These are phyloP conservation scores for Merodon equestris DNA, from an alignment of 2,888 invertebrate species.

Conservation along the genomic window DNA sequence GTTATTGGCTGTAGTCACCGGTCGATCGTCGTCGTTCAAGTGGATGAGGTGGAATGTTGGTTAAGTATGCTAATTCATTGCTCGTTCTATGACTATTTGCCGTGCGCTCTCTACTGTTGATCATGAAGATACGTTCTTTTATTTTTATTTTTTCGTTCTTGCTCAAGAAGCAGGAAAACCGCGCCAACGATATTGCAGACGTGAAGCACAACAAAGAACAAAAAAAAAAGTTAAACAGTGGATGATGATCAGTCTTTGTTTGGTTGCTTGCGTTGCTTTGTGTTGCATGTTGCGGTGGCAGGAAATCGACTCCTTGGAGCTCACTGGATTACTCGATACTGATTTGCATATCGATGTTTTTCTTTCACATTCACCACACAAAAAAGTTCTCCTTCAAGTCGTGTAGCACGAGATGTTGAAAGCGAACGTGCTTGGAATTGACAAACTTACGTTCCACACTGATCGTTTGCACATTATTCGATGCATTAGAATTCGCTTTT, in stretches of 20 bases:
- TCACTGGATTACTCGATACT: constrained; percentile 34
- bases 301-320: constrained; percentile 62
- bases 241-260: constrained; percentile 64
- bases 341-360: constrained; percentile 60
- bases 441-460: constrained; percentile 56
- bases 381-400: constrained; percentile 11
- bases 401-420: constrained; percentile 64
- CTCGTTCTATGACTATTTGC: constrained; percentile 44
- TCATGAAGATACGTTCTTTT: constrained; percentile 24
- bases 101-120: constrained; percentile 10
- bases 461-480: constrained; percentile 28
- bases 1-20: constrained; percentile 27
- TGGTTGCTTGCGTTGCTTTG: constrained; percentile 26
- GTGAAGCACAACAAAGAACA: constrained; percentile 8
- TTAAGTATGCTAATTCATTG: constrained; percentile 66
- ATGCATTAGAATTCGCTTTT: constrained; percentile 23
- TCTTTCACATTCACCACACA: background rate
- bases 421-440: constrained; percentile 53
- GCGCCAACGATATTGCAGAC: constrained; percentile 4
- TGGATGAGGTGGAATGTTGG: constrained; percentile 59
- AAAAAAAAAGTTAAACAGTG: constrained; percentile 22
- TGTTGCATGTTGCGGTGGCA: constrained; percentile 48
- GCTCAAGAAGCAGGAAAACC: constrained; percentile 13
- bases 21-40: constrained; percentile 24
- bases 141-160: background rate